Base-by-base conservation (phyloP, 1,140 invertebrate species). In the Bombus balteatus region DNA sequence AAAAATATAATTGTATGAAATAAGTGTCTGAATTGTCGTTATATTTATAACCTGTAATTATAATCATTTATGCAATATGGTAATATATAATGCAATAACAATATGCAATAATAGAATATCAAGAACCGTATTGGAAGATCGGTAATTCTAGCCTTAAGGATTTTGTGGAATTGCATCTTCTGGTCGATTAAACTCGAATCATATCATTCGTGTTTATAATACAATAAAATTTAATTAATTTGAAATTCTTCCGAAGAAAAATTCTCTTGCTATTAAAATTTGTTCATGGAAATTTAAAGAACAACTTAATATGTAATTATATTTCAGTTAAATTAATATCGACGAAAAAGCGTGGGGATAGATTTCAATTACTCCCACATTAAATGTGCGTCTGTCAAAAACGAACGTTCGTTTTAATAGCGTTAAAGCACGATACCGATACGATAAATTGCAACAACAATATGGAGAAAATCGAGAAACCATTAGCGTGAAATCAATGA, bases 401-500 rank as follows among this genome's bases (percentile, higher is more conserved):
- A 32, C 10, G 13, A 68, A 15, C 13, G 43, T 6, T 15, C 32
- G 15, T 22, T 83, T 83, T 47, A 39, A 66, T 28, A 15, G 8
- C 13, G 28, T 65, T 25, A 47, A 47, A 41, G 28, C 18, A 13
- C 18, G 41, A 62, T 66, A 18, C 15, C 12, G 34, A 25, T 32
- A 18, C 65, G n/a, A 75, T 83, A 76, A 66, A 83, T 76, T 76
- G 37, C 41, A 66, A 15, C 47, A 83, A 76, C 62, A 77, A 68
- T 68, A 39, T 10, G 32, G 4, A 39, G 43, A 39, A 39, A 74
- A 76, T 83, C 72, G 59, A 53, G 59, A 66, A 66, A 32, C 81
- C 81, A 83, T 83, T 83, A 83, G 18, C 59, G 59, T 18, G 34
- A 22, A 41, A 83, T 83, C 73, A 37, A 76, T 83, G 59, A 53